These are phyloP conservation scores for Drosophila gunungcola DNA, from an alignment of 1,140 invertebrate species.

Conservation along the genomic window DNA sequence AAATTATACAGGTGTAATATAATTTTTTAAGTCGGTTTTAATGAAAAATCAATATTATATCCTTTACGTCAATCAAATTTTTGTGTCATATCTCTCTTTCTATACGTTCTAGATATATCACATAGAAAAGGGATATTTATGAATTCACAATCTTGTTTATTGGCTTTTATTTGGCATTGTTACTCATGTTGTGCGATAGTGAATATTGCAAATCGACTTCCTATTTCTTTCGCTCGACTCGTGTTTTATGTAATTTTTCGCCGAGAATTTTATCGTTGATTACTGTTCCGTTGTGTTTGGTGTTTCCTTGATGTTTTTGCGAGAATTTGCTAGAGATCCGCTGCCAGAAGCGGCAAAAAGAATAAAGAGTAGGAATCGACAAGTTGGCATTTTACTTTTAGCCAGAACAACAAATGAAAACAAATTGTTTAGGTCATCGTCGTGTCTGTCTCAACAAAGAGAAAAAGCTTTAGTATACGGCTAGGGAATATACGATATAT, in stretches of 20 bases:
- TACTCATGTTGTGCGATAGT: constrained; percentile 6
- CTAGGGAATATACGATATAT: constrained; percentile 6
- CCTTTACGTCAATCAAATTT: no score
- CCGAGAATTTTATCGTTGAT: constrained; percentile 41
- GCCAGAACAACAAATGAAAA: constrained; percentile 70
- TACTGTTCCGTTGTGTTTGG: constrained; percentile 34
- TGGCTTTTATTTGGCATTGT: neutral
- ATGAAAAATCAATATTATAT: no score
- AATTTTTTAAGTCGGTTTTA: no score
- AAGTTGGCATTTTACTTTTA: constrained; percentile 80
- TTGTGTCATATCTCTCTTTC: no score
- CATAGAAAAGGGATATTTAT: no score
- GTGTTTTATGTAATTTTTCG: constrained; percentile 48
- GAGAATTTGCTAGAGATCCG: constrained; percentile 46
- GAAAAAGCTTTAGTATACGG: constrained; percentile 10
- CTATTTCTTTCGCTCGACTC: constrained; percentile 34
- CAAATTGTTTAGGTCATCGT: constrained; percentile 78
- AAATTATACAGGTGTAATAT: no score
- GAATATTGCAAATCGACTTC: constrained; percentile 36
- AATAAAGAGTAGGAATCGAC: constrained; percentile 44
- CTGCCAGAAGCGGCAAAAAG: constrained; percentile 19
- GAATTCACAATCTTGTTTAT: neutral
- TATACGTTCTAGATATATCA: no score
- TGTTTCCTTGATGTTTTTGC: constrained; percentile 50
- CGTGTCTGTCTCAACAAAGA: constrained; percentile 24